phyloP scores from a whole-genome alignment of 2,113 vertebrate genomes.

The Serinus canaria region DNA sequence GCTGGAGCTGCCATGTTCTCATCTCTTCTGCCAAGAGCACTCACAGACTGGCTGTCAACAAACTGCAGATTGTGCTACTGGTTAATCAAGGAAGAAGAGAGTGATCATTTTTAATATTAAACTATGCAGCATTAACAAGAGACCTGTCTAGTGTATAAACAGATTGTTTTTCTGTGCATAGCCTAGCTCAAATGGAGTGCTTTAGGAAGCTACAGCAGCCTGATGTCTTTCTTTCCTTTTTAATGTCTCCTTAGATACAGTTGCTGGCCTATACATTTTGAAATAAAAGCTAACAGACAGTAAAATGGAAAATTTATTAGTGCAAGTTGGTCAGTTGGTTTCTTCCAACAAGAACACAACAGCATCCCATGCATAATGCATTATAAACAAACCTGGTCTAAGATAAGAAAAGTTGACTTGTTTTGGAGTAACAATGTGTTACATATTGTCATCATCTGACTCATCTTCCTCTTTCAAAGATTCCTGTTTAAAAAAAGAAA shows the following conservation, averaged over 20 bases:
- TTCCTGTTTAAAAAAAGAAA: conserved; percentile 79
- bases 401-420: conserved; percentile 47
- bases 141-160: background rate
- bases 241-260: background rate
- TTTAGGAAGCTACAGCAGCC: background rate
- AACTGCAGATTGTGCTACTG: background rate
- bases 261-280: background rate
- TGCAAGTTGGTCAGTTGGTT: conserved; percentile 63
- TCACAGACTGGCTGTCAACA: background rate
- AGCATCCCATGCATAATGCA: conserved; percentile 7
- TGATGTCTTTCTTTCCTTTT: background rate
- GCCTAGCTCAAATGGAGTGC: background rate
- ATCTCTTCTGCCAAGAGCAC: background rate
- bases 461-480: conserved; percentile 98
- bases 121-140: background rate
- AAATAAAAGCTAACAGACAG: conserved; percentile 30
- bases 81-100: background rate
- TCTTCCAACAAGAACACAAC: conserved; percentile 44
- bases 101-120: background rate
- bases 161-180: background rate
- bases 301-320: conserved; percentile 73
- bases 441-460: conserved; percentile 99
- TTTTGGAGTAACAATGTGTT: conserved; percentile 66
- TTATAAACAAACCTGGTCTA: conserved; percentile 45
- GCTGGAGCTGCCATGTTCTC: background rate